Percentiles rank a stretch among this genome's conserved stretches.
phyloP scores from a whole-genome alignment of 2,888 invertebrate species.

The Griposia aprilina region DNA sequence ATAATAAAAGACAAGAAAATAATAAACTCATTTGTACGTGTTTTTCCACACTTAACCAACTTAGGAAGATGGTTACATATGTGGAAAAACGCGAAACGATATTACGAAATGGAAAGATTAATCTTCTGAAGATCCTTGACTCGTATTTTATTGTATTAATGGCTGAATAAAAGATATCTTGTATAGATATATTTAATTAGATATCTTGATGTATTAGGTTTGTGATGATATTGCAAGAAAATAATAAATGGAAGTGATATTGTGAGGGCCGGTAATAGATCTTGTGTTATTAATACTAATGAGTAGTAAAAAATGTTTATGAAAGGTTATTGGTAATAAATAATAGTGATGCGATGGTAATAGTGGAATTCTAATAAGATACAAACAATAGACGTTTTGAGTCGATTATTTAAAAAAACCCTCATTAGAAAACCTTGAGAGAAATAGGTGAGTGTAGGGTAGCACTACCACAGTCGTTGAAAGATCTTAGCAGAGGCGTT shows the following conservation, averaged over 20 bases:
- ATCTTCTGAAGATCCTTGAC: constrained; percentile 26
- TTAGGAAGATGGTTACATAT: too few relatives aligned
- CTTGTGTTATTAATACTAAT: constrained; percentile 5
- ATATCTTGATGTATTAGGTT: constrained; percentile 40
- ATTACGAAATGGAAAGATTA: constrained; percentile 40
- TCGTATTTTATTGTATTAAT: constrained; percentile 24
- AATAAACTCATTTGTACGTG: constrained; percentile 17
- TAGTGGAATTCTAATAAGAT: too few relatives aligned
- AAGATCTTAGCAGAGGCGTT: too few relatives aligned
- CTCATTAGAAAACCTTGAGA: too few relatives aligned
- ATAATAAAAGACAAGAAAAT: constrained; percentile 30
- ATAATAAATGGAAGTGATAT: constrained; percentile 31
- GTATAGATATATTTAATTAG: constrained; percentile 36
- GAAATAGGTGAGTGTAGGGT: too few relatives aligned
- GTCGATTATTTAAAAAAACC: too few relatives aligned
- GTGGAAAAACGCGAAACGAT: neutral
- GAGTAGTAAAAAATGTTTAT: neutral
- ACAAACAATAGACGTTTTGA: too few relatives aligned
- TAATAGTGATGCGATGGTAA: neutral
- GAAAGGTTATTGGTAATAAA: neutral
- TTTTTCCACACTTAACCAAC: constrained; percentile 8
- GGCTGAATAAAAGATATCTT: constrained; percentile 27
- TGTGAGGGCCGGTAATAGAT: constrained; percentile 1
- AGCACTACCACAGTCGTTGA: too few relatives aligned
- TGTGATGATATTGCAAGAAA: constrained; percentile 23